These are phyloP conservation scores for Cantharis lateralis DNA, from an alignment of 2,888 invertebrate genomes.

Conservation along the genomic window DNA sequence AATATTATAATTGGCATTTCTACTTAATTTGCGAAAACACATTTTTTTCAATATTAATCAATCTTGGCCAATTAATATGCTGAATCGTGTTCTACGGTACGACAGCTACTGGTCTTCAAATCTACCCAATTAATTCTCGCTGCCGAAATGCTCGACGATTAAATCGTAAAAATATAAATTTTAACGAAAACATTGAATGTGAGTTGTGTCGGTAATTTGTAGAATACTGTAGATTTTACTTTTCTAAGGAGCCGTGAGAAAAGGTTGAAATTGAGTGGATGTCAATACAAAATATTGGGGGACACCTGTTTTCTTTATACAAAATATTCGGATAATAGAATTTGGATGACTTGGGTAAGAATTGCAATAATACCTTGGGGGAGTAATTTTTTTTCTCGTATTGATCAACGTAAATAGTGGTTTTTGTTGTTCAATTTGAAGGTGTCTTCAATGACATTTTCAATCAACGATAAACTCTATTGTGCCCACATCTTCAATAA, in stretches of 20 bases:
- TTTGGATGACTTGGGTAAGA: slow-evolving; percentile 20
- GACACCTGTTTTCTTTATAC: slow-evolving; percentile 26
- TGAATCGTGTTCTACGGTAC: background rate
- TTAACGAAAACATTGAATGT: background rate
- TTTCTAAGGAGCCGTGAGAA: slow-evolving; percentile 21
- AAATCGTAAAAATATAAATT: background rate
- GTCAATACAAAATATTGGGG: slow-evolving; percentile 25
- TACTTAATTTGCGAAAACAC: background rate
- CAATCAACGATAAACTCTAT: background rate
- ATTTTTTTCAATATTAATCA: background rate
- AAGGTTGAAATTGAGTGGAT: slow-evolving; percentile 8
- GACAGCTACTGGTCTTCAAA: background rate
- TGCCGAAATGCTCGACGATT: background rate
- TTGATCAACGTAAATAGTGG: background rate
- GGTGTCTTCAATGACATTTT: background rate
- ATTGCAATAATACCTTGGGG: slow-evolving; percentile 11
- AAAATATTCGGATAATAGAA: slow-evolving; percentile 22
- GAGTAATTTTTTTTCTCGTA: slow-evolving; percentile 7
- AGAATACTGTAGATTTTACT: background rate
- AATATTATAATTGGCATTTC: background rate
- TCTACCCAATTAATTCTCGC: background rate
- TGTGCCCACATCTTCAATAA: background rate
- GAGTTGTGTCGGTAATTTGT: background rate
- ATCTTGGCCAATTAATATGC: background rate
- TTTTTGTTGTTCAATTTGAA: background rate